A percentile compares a stretch with the other conserved stretches of the same genome.
These are phyloP conservation scores for Drosophila peninsularis DNA, from an alignment of 2,888 invertebrate species.

Conservation along the genomic window DNA sequence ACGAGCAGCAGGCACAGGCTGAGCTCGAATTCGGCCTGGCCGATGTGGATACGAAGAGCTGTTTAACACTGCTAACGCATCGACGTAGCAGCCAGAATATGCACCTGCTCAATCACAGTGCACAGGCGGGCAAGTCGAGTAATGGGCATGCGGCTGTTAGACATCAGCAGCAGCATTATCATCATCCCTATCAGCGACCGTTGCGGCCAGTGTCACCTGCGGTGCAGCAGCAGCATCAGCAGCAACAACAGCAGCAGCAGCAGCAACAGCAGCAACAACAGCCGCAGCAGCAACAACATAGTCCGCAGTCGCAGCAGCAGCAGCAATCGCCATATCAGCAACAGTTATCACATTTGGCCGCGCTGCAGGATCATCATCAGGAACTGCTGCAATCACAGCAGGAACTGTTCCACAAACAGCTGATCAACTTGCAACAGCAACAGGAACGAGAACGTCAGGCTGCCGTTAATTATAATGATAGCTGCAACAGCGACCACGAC, in stretches of 20 bases:
- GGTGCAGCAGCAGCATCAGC: constrained; percentile 26
- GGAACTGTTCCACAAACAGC: constrained; percentile 78
- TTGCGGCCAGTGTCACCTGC: constrained; percentile 55
- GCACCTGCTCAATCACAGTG: constrained; percentile 68
- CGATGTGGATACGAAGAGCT: constrained; percentile 67
- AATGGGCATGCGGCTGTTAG: constrained; percentile 29
- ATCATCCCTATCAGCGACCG: constrained; percentile 72
- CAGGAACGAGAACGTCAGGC: constrained; percentile 44
- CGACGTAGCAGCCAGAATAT: constrained; percentile 51
- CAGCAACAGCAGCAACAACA: constrained; percentile 25
- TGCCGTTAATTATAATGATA: constrained; percentile 60
- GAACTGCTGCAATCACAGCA: constrained; percentile 74
- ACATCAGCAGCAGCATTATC: constrained; percentile 55
- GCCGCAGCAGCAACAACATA: constrained; percentile 18
- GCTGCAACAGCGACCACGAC: constrained; percentile 68
- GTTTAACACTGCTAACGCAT: constrained; percentile 54
- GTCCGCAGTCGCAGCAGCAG: constrained; percentile 22
- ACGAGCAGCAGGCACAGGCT: constrained; percentile 68
- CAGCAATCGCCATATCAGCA: constrained; percentile 68
- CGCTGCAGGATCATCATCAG: constrained; percentile 70
- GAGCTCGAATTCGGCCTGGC: constrained; percentile 77
- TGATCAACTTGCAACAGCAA: constrained; percentile 71
- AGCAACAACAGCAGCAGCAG: constrained; percentile 24
- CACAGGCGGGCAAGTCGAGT: constrained; percentile 70
- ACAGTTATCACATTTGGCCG: constrained; percentile 62